Conservation (phyloP, 2,797 vertebrate species). For the Bradypodion pumilum region DNA sequence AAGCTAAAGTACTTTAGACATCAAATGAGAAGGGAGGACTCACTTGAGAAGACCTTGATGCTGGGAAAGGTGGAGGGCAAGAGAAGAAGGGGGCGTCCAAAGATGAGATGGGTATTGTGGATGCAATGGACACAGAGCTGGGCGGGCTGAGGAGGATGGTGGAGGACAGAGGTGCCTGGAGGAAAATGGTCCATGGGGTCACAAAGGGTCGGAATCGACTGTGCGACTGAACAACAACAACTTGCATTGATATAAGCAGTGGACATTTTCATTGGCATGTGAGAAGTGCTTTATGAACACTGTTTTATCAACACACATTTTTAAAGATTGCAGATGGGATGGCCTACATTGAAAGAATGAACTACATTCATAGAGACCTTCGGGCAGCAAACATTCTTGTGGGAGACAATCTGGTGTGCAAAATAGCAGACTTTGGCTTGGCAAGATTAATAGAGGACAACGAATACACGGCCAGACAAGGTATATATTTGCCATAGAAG, state of each 20-base stretch:
- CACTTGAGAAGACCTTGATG: no score
- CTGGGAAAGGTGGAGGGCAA: no score
- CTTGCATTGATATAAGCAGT: not conserved
- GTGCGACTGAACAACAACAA: no score
- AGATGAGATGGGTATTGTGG: no score
- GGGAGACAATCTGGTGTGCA: constrained; percentile 93
- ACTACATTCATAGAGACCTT: constrained; percentile 97
- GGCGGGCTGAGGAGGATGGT: no score
- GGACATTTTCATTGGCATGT: not conserved
- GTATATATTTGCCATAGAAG: constrained; percentile 68
- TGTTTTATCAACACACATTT: constrained; percentile 40
- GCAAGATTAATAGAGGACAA: constrained; percentile 98
- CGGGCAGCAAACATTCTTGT: constrained; percentile 96
- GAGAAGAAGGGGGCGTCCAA: no score
- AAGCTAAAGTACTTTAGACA: no score
- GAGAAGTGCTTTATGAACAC: constrained; percentile 28
- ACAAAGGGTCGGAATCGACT: no score
- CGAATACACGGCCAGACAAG: constrained; percentile 96
- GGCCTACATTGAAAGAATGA: constrained; percentile 99
- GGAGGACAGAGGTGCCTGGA: no score
- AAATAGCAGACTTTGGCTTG: constrained; percentile 96
- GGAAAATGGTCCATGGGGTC: no score
- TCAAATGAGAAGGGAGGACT: no score
- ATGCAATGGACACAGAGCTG: no score
- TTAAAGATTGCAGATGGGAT: constrained; percentile 92